Conservation (phyloP, 2,888 invertebrate species). For the Cenopis cana region DNA sequence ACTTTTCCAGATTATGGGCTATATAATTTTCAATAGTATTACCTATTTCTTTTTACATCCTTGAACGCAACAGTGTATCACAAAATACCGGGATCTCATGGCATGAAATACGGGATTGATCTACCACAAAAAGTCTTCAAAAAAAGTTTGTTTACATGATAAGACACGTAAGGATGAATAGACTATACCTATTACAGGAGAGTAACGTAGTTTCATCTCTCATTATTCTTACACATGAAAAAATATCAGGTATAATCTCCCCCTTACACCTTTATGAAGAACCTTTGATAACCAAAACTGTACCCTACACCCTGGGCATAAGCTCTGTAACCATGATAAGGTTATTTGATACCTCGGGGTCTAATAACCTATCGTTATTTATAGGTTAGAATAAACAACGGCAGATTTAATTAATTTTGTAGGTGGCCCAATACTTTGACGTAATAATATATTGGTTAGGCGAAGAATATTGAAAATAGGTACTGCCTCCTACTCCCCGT, state of each 20-base stretch:
- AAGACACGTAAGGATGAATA: too few relatives aligned
- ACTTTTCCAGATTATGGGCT: not conserved
- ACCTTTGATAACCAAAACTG: not conserved
- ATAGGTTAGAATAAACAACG: slow-evolving; percentile 32
- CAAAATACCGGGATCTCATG: too few relatives aligned
- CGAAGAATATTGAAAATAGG: not conserved
- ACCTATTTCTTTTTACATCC: too few relatives aligned
- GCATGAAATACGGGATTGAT: too few relatives aligned
- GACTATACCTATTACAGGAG: too few relatives aligned
- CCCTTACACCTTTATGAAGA: slow-evolving; percentile 21
- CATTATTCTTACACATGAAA: slow-evolving; percentile 4
- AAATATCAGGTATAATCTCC: slow-evolving; percentile 5
- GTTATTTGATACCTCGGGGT: slow-evolving; percentile 20
- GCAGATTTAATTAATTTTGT: slow-evolving; percentile 30
- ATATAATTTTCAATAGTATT: too few relatives aligned
- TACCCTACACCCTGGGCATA: not conserved
- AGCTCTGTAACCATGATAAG: not conserved
- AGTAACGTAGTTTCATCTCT: not conserved
- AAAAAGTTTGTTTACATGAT: too few relatives aligned
- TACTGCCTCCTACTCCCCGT: too few relatives aligned
- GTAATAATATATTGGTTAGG: not conserved
- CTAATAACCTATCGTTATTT: slow-evolving; percentile 39
- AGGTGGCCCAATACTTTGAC: not conserved
- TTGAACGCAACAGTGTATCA: too few relatives aligned
- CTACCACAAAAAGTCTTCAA: too few relatives aligned